These are phyloP conservation scores for Girardinichthys multiradiatus DNA, from an alignment of 2,113 vertebrate genomes.

Conservation along the genomic window DNA sequence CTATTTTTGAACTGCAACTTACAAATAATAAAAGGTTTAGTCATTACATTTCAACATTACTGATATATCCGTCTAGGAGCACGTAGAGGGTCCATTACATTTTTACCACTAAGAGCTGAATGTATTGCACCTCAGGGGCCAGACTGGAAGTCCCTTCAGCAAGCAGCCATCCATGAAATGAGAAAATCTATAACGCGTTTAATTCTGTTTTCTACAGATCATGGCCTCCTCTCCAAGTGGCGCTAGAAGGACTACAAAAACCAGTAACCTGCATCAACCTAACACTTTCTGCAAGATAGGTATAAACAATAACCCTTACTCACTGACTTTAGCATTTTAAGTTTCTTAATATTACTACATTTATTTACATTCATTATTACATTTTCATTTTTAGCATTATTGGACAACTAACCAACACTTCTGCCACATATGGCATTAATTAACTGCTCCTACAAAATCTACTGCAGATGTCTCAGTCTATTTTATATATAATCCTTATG, in stretches of 20 bases:
- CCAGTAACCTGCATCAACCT: constrained; percentile 32
- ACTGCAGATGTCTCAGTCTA: constrained; percentile 14
- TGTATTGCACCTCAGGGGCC: constrained; percentile 34
- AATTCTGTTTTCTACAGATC: constrained; percentile 70
- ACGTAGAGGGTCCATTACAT: constrained; percentile 31
- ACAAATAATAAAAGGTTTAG: background rate
- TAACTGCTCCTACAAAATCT: constrained; percentile 15
- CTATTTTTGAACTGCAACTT: background rate
- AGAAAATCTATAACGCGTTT: constrained; percentile 79
- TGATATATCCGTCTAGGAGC: constrained; percentile 36
- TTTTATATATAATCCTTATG: constrained; percentile 1
- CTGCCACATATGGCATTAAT: constrained; percentile 1
- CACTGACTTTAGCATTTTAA: background rate
- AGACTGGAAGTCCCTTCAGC: constrained; percentile 52
- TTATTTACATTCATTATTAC: too few relatives aligned
- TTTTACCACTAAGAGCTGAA: constrained; percentile 23
- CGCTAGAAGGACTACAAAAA: constrained; percentile 33
- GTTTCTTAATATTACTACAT: background rate
- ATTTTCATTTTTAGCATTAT: constrained; percentile 28
- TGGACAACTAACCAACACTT: constrained; percentile 1
- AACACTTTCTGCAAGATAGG: constrained; percentile 21
- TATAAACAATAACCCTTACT: constrained; percentile 34
- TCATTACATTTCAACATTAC: constrained; percentile 7
- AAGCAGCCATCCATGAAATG: constrained; percentile 77
- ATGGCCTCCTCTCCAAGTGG: constrained; percentile 42